Base-by-base conservation (phyloP, 2,797 vertebrate genomes). In the Notolepis coatsorum region DNA sequence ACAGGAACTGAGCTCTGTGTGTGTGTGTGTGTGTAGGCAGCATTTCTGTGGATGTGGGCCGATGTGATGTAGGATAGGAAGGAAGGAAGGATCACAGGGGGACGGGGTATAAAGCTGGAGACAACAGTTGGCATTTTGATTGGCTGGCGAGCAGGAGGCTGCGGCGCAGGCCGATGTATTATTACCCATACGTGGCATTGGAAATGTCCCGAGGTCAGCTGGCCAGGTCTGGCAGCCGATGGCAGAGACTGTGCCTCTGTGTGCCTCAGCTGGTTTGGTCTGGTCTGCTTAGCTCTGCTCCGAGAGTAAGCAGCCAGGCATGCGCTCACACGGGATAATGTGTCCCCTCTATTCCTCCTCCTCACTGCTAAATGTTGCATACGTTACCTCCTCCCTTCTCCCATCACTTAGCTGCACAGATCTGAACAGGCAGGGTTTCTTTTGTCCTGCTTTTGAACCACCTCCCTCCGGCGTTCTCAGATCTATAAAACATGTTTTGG, bases 71-170 rank as follows among this genome's bases (percentile, higher is more conserved):
- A 42, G n/a, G n/a, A n/a, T n/a, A n/a, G n/a, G n/a, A n/a, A n/a
- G n/a, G n/a, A n/a, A n/a, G 13, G 67, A 61, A 21, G 58, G 56
- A 63, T 64, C 48, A 51, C 15, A n/a, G 43, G 17, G 24, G 33
- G 31, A 17, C 52, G 35, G 49, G 60, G 31, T 66, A 55, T 54
- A 66, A 74, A 78, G 61, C 64, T 64, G 52, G 46, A 77, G 70
- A 84, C 69, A 73, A 82, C 70, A 81, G 77, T 88, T 85, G 64
- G 66, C 79, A 67, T 85, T 90, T 82, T 84, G 83, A 85, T 85
- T 77, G 69, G 69, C 68, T 61, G 75, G 65, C 45, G 62, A 65
- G 52, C 59, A 62, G 55, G 66, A 73, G 57, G 37, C 71, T 78
- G 71, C 49, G 59, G n/a, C 66, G 53, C 23, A 3, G 39, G 37